Conservation (phyloP, 2,888 invertebrate species). For the Cancer borealis region DNA sequence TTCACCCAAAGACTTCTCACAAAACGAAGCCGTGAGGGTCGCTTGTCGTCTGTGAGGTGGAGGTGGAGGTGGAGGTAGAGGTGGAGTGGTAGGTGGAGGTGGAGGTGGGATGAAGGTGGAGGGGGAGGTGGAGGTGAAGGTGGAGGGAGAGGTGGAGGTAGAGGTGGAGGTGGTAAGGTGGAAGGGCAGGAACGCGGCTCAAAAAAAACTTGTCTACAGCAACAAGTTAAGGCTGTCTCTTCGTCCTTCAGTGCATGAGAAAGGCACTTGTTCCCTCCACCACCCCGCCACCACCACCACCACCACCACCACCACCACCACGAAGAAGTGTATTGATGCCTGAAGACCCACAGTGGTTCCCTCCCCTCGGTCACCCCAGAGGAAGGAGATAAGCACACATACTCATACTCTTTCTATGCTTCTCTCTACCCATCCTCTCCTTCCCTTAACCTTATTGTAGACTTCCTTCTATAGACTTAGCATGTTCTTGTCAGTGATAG, state of each 20-base stretch:
- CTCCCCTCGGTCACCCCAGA: slow-evolving; percentile 12
- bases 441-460: neutral
- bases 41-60: neutral
- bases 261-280: neutral
- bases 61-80: no score
- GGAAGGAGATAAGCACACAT: neutral
- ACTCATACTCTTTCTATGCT: neutral
- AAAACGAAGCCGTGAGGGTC: neutral
- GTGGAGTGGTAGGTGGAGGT: no score
- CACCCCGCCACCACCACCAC: neutral
- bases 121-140: neutral
- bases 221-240: neutral
- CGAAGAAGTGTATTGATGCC: slow-evolving; percentile 60
- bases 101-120: no score
- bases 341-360: slow-evolving; percentile 60
- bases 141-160: no score
- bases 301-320: neutral
- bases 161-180: neutral
- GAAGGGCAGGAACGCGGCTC: neutral
- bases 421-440: neutral
- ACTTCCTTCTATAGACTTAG: neutral
- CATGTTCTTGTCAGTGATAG: neutral
- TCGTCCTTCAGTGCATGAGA: neutral
- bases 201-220: neutral
- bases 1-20: neutral